Base-by-base conservation (phyloP, 2,113 vertebrate genomes). In the Chaenogobius annularis region DNA sequence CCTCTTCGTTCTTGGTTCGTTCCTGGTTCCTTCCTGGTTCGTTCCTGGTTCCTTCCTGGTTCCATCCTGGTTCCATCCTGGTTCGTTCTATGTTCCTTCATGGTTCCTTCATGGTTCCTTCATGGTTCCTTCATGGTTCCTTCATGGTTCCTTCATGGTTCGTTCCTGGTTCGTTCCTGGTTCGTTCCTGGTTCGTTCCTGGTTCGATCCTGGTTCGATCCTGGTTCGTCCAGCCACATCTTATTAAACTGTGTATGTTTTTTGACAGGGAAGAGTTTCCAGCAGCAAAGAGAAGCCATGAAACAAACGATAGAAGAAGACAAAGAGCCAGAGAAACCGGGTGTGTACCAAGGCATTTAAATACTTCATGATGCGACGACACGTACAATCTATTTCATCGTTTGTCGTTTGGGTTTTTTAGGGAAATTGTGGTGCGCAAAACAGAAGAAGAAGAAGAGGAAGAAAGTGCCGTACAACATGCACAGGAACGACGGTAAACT, bases 271-370 rank as follows among this genome's bases (percentile, higher is more conserved):
- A 99, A 98, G 88, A 96, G 94, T 80, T 99, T 99, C 90, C 98
- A 99, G 88, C 98, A 98, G 81, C 98, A 99, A 90, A 95, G 98
- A 87, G 98, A 99, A 93, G 98, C 97, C 82, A 98, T 99, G 98
- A 99, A 99, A 72, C 98, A 98, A 87, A 98, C 98, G 13, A 98
- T 99, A 92, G 98, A 99, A 90, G 98, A 99, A 91, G 98, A 99
- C 81, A 98, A 98, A 82, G 97, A 98, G 75, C 97, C 97, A 31
- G 98, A 99, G 90, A 99, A 99, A 89, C 95, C 98, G 82, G 97
- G 98, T 98, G 10, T 78, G 87, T 81, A 20, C 5, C 26, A 31
- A 31, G 26, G 1, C 4, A 31, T 31, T 31, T 4, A 2, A 31
- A 31, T 31, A 31, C 26, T 31, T 31, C 26, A 31, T 31, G 26